Base-by-base conservation (phyloP, 1,140 invertebrate genomes). In the Zelostemma sp. region DNA sequence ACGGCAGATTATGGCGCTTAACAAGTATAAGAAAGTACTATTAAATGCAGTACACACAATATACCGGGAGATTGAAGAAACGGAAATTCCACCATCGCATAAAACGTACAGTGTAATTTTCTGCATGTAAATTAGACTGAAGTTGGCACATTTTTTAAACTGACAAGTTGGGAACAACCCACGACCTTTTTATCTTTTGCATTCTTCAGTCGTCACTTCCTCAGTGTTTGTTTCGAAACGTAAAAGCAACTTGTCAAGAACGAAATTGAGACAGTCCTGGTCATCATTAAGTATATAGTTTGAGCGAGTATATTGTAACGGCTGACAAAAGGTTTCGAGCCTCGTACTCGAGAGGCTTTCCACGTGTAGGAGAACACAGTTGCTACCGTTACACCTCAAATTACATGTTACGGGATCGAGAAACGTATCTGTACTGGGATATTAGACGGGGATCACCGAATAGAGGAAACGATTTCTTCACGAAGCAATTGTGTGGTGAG, bases 311-410 rank as follows among this genome's bases (percentile, higher is more conserved):
- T 41, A 55, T 51, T 54, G 48, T 62, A 56, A 57, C 58, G 40
- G 43, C 58, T 47, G 53, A 53, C 33, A 54, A 45, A 45, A 16
- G 40, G 28, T 35, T 43, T 54, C 16, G 33, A 43, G 33, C 47
- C 17, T 12, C 38, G 63, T 57, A 57, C 57, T 43, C 57, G 35
- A 41, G 57, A 61, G 62, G 31, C 65, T 58, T 25, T 33, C 40
- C 19, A 62, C 54, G 48, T 62, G 53, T 41, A 59, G 5, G 54
- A 57, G 50, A 33, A 43, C 45, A 58, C 11, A 53, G 58, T 62
- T 59, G 66, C 66, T 68, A 63, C 66, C 60, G 66, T 68, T 68
- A 60, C 49, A 47, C 41, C 60, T 68, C 50, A 63, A 68, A 68
- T 63, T 68, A 63, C 45, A 68, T 38, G 31, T 54, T 56, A 60